Evolutionary conservation across 2,797 vertebrate genomes (phyloP).

Genomic region (Gadopsis marmoratus): DNA sequence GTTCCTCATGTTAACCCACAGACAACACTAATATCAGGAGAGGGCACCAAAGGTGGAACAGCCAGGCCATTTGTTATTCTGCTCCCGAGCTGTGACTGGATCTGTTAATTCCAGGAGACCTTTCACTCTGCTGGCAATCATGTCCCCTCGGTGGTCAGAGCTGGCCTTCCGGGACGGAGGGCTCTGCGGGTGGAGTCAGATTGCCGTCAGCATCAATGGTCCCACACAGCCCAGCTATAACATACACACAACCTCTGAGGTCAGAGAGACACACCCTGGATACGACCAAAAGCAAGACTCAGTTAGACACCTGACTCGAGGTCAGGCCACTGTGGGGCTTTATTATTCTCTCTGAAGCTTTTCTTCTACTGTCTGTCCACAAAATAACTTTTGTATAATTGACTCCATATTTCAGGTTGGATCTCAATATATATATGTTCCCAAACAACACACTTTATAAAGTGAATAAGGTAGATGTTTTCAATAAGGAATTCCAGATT

Average conservation of each 20-base stretch:
- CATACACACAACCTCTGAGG: constrained; percentile 51
- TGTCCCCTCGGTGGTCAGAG: constrained; percentile 31
- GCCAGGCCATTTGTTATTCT: constrained; percentile 62
- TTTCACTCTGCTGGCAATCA: constrained; percentile 36
- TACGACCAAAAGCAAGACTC: constrained; percentile 42
- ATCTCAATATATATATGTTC: neutral
- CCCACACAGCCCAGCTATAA: constrained; percentile 41
- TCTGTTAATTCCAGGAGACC: constrained; percentile 58
- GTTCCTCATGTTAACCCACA: constrained; percentile 42
- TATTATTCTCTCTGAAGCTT: constrained; percentile 55
- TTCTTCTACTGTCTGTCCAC: constrained; percentile 26
- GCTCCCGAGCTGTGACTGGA: constrained; percentile 47
- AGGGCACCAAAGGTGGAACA: constrained; percentile 26
- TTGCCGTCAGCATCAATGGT: constrained; percentile 49
- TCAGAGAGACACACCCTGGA: constrained; percentile 56
- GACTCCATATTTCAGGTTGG: neutral
- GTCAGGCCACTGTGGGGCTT: constrained; percentile 30
- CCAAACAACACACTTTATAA: too few relatives aligned
- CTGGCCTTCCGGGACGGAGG: constrained; percentile 1
- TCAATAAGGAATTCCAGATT: neutral
- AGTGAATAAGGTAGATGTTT: constrained; percentile 52
- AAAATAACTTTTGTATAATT: constrained; percentile 9
- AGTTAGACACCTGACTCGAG: constrained; percentile 45
- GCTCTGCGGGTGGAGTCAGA: constrained; percentile 37
- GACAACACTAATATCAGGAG: constrained; percentile 48